Conservation (phyloP, 2,113 vertebrate genomes). For the Catharus bicknelli region DNA sequence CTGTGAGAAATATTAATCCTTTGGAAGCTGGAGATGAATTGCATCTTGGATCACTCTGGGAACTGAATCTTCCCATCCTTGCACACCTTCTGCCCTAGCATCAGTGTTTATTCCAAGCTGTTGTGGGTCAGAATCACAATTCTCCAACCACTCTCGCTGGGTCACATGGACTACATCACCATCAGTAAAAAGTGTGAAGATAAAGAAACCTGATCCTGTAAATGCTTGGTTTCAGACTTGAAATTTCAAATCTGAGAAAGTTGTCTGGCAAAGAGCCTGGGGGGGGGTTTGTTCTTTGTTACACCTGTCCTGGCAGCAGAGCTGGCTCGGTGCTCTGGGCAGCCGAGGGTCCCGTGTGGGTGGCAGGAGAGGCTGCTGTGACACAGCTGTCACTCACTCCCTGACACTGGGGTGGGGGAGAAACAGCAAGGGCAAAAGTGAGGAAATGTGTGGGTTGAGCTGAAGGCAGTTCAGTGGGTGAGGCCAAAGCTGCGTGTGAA, state of each 20-base stretch:
- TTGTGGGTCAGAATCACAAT: neutral
- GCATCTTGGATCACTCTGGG: neutral
- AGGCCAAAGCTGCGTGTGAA: neutral
- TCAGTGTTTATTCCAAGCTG: neutral
- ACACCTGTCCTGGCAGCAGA: neutral
- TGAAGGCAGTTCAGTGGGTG: neutral
- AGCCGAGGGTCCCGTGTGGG: neutral
- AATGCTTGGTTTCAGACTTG: neutral
- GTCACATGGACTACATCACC: neutral
- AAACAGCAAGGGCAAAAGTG: neutral
- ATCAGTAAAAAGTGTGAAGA: neutral
- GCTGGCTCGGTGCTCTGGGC: fast-evolving
- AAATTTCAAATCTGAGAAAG: neutral
- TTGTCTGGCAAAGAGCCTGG: neutral
- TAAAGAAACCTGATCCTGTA: neutral
- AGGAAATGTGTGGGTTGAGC: neutral
- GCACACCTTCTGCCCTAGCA: neutral
- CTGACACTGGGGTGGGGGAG: fast-evolving
- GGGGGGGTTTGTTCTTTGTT: neutral
- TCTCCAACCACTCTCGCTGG: neutral
- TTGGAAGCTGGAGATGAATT: neutral
- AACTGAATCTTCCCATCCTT: neutral
- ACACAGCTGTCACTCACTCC: neutral
- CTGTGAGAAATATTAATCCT: neutral
- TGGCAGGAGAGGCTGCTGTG: neutral